Evolutionary conservation across 2,888 invertebrate species (phyloP), one percentile per base, ranked within the genome.

Genomic region (Timema cristinae): DNA sequence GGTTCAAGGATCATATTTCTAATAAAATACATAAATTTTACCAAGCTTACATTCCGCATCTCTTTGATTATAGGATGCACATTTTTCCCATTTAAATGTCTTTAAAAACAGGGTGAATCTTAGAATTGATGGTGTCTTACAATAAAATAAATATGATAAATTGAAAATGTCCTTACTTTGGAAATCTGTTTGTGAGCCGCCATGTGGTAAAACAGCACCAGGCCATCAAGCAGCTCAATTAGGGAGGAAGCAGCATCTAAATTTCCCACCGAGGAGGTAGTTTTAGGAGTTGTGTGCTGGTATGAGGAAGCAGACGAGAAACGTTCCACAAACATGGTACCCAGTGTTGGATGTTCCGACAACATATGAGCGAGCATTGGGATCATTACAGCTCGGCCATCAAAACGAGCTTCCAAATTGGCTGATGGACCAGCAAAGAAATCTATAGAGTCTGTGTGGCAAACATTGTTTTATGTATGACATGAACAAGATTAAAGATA

Each of bases 141-240:
- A n/a, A 11, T n/a, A 47, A 15, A 32, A 16, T 2, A 66, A 9
- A 15, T 7, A 47, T 4, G 32, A 4, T 32, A 54, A 11, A 11
- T 47, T 8, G n/a, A 67, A 13, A 61, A 47, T 16, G n/a, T 5
- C 51, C 70, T 68, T 71, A 75, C 76, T 76, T 81, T 87, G 63
- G 86, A 86, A 66, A 88, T 83, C 76, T 91, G 89, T 77, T 89
- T 89, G 77, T 90, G 88, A 1, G 90, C 90, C 49, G 88, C 85
- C 7, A 87, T 86, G 75, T 90, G 88, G 78, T 90, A 91, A 68
- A 91, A 81, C 0, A 90, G 83, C 10, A 91, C 84, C 0, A 90
- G 83, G 2, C 89, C 88, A 78, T 91, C 91, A 5, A 91, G 78
- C 1, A 91, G 82, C 70, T 90, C 86, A 68, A 88, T 80, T 61